Evolutionary conservation across 1,140 invertebrate species (phyloP), one percentile per base, ranked within the genome.

Genomic region (Tetranychus cinnabarinus): DNA sequence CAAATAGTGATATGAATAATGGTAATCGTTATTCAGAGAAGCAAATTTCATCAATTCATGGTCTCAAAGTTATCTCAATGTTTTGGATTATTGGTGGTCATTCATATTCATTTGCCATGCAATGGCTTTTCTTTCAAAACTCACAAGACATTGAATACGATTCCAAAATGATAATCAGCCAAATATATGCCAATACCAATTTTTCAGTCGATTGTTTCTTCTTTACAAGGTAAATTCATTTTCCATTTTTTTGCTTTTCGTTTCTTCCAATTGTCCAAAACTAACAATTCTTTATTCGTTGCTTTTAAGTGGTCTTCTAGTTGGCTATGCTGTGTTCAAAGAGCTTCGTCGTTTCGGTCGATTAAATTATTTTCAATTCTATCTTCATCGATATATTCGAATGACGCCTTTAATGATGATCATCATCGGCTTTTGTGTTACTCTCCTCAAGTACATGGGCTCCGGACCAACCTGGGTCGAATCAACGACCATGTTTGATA

Each of bases 131-230:
- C 42, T 66, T 68, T 58, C 45, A 56, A 31, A 68, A 68, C 60
- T 60, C 63, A 36, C 50, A 62, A 3, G 47, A 31, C 7, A 45
- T 64, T 5, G 12, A 42, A 33, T 2, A 59, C 3, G 60, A 59
- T n/a, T 62, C 64, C 0, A 62, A 64, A 39, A 61, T 62, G 37
- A 55, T 67, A 31, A 23, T 65, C 15, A 52, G 61, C 58, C 68
- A 69, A 54, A 13, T 67, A 10, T 62, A 69, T 31, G 66, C 65
- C 2, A 69, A 69, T 65, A 68, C 68, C 42, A 69, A 68, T n/a
- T 66, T 69, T 45, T 62, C 67, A 8, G 67, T 68, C 0, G 68
- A 69, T 58, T 65, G 62, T 33, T 69, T 69, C 45, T 69, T 66
- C 34, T 62, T 66, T 37, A 63, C 66, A 4, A 67, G 67, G 66